These are phyloP conservation scores for Chironomus tepperi DNA, from an alignment of 1,140 invertebrate genomes.

Conservation along the genomic window DNA sequence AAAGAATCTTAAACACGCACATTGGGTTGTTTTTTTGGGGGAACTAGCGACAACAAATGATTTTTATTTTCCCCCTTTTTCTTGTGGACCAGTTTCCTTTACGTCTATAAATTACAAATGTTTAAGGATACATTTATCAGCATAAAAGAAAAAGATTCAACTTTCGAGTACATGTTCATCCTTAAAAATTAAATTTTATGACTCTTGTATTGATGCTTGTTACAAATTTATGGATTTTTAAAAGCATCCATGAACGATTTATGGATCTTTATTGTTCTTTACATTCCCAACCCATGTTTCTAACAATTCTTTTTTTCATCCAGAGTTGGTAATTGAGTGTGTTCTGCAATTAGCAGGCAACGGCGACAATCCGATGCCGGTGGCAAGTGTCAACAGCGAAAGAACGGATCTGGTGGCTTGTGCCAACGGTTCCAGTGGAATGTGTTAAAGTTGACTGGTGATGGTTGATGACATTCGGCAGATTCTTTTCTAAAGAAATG, in stretches of 20 bases:
- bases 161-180: constrained; percentile 17
- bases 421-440: too few species aligned
- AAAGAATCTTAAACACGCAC: too few species aligned
- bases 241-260: background rate
- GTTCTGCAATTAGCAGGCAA: too few species aligned
- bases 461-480: too few species aligned
- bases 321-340: too few species aligned
- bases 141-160: background rate
- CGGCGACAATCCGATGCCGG: too few species aligned
- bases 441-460: too few species aligned
- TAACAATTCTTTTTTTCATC: background rate
- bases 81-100: background rate
- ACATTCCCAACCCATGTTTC: background rate
- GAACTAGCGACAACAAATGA: background rate
- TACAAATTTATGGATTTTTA: constrained; percentile 20
- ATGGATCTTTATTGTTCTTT: background rate
- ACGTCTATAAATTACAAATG: constrained; percentile 9
- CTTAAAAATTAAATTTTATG: constrained; percentile 24
- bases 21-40: background rate
- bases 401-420: too few species aligned
- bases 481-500: too few species aligned
- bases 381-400: too few species aligned
- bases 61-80: constrained; percentile 1
- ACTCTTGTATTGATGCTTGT: background rate
- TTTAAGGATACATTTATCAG: background rate